Evolutionary conservation across 2,113 vertebrate species (phyloP).

Genomic region (Pygathrix nemaeus): DNA sequence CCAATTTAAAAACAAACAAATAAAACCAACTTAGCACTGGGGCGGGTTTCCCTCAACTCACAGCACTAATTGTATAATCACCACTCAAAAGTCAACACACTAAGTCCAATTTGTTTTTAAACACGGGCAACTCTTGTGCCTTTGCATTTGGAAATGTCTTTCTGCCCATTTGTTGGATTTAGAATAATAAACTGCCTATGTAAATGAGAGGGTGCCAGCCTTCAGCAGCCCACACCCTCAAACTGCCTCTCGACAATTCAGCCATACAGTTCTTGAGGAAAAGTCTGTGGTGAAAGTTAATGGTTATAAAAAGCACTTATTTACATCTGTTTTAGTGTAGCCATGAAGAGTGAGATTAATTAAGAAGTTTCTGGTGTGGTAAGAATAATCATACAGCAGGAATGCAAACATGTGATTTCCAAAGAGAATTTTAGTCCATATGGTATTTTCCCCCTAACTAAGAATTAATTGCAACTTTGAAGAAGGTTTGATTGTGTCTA

Average conservation of each 20-base stretch:
- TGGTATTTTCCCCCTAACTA: constrained; percentile 82
- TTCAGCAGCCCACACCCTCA: background rate
- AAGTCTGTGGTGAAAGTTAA: constrained; percentile 79
- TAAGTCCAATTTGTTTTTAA: background rate
- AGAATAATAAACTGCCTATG: background rate
- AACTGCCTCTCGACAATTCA: background rate
- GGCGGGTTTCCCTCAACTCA: constrained; percentile 50
- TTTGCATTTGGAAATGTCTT: constrained; percentile 37
- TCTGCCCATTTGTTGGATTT: constrained; percentile 32
- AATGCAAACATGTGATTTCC: constrained; percentile 89
- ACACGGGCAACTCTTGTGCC: background rate
- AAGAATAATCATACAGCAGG: constrained; percentile 87
- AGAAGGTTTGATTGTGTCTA: constrained; percentile 82
- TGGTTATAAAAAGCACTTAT: constrained; percentile 81
- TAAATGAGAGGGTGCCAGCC: background rate
- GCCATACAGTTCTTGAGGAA: background rate
- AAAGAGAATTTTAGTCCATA: constrained; percentile 88
- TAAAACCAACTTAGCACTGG: constrained; percentile 57
- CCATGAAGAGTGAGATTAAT: constrained; percentile 87
- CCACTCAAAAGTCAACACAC: background rate
- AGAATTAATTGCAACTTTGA: constrained; percentile 87
- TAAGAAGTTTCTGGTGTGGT: constrained; percentile 89
- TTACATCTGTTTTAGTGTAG: constrained; percentile 88
- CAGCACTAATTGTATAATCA: constrained; percentile 62
- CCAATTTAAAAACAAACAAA: constrained; percentile 55